Base-by-base conservation (phyloP, 1,140 invertebrate genomes). In the Drosophila tsacasi region DNA sequence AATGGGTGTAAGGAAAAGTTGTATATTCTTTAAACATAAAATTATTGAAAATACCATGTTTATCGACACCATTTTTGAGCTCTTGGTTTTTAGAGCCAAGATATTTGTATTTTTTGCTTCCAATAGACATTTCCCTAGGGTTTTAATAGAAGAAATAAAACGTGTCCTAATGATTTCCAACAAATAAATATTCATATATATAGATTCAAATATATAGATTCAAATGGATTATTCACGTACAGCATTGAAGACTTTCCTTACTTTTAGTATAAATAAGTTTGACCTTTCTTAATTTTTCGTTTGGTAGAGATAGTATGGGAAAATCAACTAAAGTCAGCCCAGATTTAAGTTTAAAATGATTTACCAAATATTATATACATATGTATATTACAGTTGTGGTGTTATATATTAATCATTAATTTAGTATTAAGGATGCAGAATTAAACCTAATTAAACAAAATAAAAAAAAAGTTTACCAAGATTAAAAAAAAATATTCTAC, bases 1-100 rank as follows among this genome's bases (percentile, higher is more conserved):
- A 57, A 80, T 65, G 49, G 57, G 54, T 50, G 65, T 66, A 66
- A 59, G 54, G 54, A 64, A 74, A 27, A 55, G 10, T 62, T n/a
- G 19, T 60, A 13, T 23, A 15, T 39, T n/a, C 23, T 27, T 37
- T 23, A 23, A 37, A 55, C 32, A 10, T 55, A 37, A 37, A 37
- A 23, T 37, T 37, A 23, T 23, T 37, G 9, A 55, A 35, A 23
- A 55, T 0, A 35, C 1, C 5, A 54, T 15, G 13, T 23, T 21
- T 15, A 47, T 15, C 13, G 44, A 12, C 9, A 1, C 19, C 19
- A 13, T 21, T 46, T 13, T 46, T 21, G 5, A 46, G 7, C 7
- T 9, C 13, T 5, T 23, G 13, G 9, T 9, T 50, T n/a, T n/a
- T 13, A 52, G 3, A 52, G 32, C 6, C 17, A 52, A 27, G n/a